Evolutionary conservation across 2,797 vertebrate genomes (phyloP), one percentile per base, ranked within the genome.

Genomic region (Ctenopoma kingsleyae): DNA sequence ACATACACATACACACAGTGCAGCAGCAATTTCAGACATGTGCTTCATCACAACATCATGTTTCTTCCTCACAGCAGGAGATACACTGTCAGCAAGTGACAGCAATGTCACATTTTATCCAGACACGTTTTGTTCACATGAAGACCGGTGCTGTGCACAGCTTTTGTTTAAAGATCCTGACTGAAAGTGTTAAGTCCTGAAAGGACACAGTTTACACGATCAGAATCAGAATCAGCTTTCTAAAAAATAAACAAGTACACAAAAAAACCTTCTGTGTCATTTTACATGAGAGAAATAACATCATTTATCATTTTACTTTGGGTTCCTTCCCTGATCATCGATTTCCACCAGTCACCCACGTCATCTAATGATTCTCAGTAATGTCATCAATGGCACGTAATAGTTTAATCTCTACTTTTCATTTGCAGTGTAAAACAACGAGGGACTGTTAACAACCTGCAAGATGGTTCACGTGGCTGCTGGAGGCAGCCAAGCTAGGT

Each of bases 21-120:
- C 4, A 20, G 27, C 36, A 4, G 49, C 55, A 49, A 13, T 49
- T 60, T 70, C 32, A 78, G 46, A 75, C 52, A n/a, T 52, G 41
- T n/a, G 20, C 53, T 46, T 48, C 19, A 64, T 71, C 50, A 68
- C 55, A 71, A 55, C 0, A 12, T 22, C 53, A 25, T 7, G 2
- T 27, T 40, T 36, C 49, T 13, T 22, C 17, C 20, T 61, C 56
- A 25, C 46, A 19, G 13, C 3, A 10, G 36, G 20, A 58, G 17
- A 48, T 3, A 25, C 3, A 8, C 8, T 27, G 41, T 59, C 15
- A 41, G 17, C n/a, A 20, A 38, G 7, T 22, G 43, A 51, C 58
- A 64, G 17, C 38, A 35, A 4, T 30, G 52, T 55, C 32, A 38
- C 48, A 47, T 20, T 53, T 70, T 30, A 52, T 35, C 2, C 27